These are phyloP conservation scores for Potamilus streckersoni DNA, from an alignment of 1,140 invertebrate species.

Conservation along the genomic window DNA sequence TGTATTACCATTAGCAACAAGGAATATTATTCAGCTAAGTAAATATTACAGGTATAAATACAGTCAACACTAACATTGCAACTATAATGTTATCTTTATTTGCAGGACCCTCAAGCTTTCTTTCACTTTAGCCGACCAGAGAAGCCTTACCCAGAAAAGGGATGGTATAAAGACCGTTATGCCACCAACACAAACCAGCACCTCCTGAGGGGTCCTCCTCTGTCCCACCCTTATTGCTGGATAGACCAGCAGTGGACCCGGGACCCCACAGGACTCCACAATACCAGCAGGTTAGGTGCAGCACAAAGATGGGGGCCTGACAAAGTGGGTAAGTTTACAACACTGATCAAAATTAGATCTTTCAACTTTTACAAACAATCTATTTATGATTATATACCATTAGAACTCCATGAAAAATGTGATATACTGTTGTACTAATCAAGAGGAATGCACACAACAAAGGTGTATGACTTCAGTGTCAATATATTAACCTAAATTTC, in stretches of 20 bases:
- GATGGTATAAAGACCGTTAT: conserved; percentile 53
- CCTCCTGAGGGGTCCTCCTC: conserved; percentile 49
- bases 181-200: conserved; percentile 58
- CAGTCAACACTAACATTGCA: neutral
- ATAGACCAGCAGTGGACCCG: conserved; percentile 56
- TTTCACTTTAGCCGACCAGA: conserved; percentile 40
- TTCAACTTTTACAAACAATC: neutral
- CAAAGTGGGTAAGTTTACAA: conserved; percentile 55
- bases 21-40: conserved; percentile 1
- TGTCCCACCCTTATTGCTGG: conserved; percentile 55
- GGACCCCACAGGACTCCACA: conserved; percentile 51
- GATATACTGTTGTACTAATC: neutral
- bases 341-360: neutral
- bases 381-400: neutral
- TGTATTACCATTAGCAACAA: neutral
- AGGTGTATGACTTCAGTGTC: neutral
- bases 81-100: neutral
- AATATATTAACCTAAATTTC: neutral
- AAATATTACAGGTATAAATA: neutral
- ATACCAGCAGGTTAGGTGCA: conserved; percentile 54
- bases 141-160: conserved; percentile 44
- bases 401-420: neutral
- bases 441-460: neutral
- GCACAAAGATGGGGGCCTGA: conserved; percentile 62
- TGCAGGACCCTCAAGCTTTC: conserved; percentile 44